Percentiles rank a stretch among this genome's conserved stretches.
Evolutionary conservation across 2,797 vertebrate species (phyloP).

Genomic region (Schizopygopsis pylzovi): DNA sequence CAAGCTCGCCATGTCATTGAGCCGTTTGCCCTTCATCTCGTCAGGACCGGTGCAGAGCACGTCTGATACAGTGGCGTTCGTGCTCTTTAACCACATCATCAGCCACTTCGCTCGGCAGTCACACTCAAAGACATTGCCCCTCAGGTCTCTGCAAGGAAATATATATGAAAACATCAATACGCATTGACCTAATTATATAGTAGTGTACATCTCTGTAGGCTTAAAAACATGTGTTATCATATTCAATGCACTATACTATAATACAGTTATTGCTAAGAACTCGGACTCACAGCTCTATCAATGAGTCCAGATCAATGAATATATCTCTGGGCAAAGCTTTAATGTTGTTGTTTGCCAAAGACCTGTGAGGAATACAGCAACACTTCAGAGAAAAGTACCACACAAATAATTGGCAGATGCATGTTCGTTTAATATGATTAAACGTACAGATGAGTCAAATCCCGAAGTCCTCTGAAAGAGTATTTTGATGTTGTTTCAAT

Average conservation of each 20-base stretch:
- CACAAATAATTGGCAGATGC: conserved; percentile 24
- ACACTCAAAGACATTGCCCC: conserved; percentile 96
- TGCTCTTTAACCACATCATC: conserved; percentile 95
- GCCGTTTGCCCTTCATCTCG: conserved; percentile 93
- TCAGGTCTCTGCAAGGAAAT: conserved; percentile 86
- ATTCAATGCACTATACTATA: not conserved
- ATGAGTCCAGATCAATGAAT: conserved; percentile 94
- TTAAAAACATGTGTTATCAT: not conserved
- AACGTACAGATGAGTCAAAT: conserved; percentile 97
- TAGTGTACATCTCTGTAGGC: not conserved
- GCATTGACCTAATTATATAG: not conserved
- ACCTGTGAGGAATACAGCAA: conserved; percentile 75
- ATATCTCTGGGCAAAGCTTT: conserved; percentile 91
- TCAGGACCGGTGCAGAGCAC: conserved; percentile 90
- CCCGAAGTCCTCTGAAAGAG: conserved; percentile 93
- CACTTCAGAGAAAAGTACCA: conserved; percentile 13
- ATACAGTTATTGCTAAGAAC: conserved; percentile 36
- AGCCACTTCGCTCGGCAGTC: conserved; percentile 98
- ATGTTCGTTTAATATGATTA: conserved; percentile 42
- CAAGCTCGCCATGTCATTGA: conserved; percentile 92
- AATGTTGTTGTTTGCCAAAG: conserved; percentile 96
- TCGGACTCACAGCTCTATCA: conserved; percentile 94
- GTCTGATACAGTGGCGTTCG: conserved; percentile 96
- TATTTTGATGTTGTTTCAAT: conserved; percentile 92
- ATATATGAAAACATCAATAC: not conserved